phyloP scores from a whole-genome alignment of 1,140 invertebrate species.

The Nephila pilipes region DNA sequence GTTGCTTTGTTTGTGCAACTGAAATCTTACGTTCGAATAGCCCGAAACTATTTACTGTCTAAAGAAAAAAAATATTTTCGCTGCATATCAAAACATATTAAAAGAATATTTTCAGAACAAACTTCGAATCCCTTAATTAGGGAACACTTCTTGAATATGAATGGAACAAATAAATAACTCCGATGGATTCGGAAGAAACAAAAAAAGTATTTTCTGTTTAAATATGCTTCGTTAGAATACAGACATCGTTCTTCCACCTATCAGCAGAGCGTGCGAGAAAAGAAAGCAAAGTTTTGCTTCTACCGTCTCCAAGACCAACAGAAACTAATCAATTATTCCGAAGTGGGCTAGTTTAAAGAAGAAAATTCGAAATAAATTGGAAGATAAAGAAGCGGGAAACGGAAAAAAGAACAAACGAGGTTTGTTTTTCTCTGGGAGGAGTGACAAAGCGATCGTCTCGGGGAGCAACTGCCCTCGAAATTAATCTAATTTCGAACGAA shows the following conservation, averaged over 20 bases:
- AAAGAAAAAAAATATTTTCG: neutral
- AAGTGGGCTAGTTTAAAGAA: neutral
- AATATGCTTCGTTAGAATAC: neutral
- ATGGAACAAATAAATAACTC: neutral
- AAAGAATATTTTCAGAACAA: neutral
- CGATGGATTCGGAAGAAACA: neutral
- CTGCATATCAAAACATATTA: neutral
- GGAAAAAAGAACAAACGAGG: neutral
- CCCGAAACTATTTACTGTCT: neutral
- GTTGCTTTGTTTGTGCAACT: too few relatives aligned
- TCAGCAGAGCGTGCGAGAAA: neutral
- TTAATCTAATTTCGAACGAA: constrained; percentile 35
- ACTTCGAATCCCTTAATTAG: neutral
- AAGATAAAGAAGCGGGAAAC: neutral
- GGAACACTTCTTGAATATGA: neutral
- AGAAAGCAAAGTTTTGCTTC: neutral
- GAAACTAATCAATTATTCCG: constrained; percentile 50
- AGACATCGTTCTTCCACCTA: neutral
- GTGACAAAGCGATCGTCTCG: neutral
- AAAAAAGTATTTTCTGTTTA: neutral
- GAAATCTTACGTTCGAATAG: neutral
- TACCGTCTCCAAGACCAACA: neutral
- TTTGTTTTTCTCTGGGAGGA: neutral
- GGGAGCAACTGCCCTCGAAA: constrained; percentile 21
- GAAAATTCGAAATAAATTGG: constrained; percentile 22